phyloP scores from a whole-genome alignment of 1,140 invertebrate genomes.

The Marisa cornuarietis region DNA sequence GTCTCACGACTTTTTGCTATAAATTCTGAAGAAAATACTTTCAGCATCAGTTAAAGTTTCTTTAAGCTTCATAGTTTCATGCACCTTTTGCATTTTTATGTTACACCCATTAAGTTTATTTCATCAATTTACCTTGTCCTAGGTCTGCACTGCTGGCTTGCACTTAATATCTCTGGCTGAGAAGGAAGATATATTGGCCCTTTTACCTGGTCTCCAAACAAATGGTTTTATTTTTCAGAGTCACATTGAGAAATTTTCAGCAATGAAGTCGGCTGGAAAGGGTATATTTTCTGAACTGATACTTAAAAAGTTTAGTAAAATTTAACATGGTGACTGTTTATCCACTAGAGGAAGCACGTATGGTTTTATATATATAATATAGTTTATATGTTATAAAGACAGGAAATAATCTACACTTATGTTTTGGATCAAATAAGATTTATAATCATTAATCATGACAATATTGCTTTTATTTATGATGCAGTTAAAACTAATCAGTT shows the following conservation, averaged over 20 bases:
- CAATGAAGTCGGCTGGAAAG: background rate
- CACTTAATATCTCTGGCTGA: constrained; percentile 19
- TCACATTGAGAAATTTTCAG: constrained; percentile 8
- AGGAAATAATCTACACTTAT: background rate
- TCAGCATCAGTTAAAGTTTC: no score
- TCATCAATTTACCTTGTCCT: background rate
- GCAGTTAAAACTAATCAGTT: background rate
- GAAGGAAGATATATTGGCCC: constrained; percentile 1
- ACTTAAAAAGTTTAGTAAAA: background rate
- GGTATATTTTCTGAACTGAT: background rate
- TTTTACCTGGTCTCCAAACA: constrained; percentile 13
- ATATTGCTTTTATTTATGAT: background rate
- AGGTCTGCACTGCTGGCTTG: constrained; percentile 16
- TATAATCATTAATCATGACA: background rate
- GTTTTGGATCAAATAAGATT: background rate
- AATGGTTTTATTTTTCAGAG: background rate
- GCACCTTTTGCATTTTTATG: background rate
- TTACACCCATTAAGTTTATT: background rate
- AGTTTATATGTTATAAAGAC: background rate
- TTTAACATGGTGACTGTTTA: background rate
- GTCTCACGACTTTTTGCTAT: no score
- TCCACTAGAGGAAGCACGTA: background rate
- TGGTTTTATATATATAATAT: background rate
- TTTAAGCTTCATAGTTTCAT: no score
- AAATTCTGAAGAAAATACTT: no score